phyloP scores from a whole-genome alignment of 2,888 invertebrate genomes.

The Amphipyra tragopoginis region DNA sequence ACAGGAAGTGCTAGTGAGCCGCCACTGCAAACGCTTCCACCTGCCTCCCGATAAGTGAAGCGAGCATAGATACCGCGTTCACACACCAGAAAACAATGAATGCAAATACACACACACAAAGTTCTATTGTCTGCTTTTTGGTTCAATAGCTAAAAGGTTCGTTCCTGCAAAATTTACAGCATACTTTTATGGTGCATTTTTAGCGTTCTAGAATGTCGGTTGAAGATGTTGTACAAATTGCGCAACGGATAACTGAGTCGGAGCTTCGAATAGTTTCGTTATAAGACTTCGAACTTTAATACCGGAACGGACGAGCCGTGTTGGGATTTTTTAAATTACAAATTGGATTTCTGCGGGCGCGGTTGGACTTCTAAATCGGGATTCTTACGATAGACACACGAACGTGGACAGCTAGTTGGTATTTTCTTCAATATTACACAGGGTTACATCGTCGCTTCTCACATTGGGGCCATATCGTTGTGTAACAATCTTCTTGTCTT shows the following conservation, averaged over 20 bases:
- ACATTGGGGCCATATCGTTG: too few relatives aligned
- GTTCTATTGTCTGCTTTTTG: constrained; percentile 18
- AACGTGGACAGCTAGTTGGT: constrained; percentile 5
- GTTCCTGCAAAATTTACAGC: constrained; percentile 1
- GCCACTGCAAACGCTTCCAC: constrained; percentile 50
- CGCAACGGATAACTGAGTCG: constrained; percentile 18
- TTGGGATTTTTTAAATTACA: constrained; percentile 39
- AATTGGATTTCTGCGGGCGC: constrained; percentile 37
- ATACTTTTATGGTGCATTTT: constrained; percentile 9
- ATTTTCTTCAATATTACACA: constrained; percentile 16
- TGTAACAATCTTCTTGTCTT: too few relatives aligned
- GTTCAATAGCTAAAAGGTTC: constrained; percentile 29
- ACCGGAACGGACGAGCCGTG: constrained; percentile 14
- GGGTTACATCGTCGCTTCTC: too few relatives aligned
- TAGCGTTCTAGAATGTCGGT: constrained; percentile 22
- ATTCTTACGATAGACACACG: constrained; percentile 12
- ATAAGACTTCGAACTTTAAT: constrained; percentile 39
- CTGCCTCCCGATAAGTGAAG: constrained; percentile 42
- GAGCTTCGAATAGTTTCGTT: constrained; percentile 33
- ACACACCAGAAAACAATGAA: constrained; percentile 35
- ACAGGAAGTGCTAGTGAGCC: constrained; percentile 66
- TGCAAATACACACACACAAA: constrained; percentile 27
- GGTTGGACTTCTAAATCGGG: constrained; percentile 22
- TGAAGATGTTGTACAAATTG: constrained; percentile 30
- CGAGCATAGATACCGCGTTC: constrained; percentile 29